Conservation (phyloP, 2,113 vertebrate genomes). For the Leptodactylus fuscus region DNA sequence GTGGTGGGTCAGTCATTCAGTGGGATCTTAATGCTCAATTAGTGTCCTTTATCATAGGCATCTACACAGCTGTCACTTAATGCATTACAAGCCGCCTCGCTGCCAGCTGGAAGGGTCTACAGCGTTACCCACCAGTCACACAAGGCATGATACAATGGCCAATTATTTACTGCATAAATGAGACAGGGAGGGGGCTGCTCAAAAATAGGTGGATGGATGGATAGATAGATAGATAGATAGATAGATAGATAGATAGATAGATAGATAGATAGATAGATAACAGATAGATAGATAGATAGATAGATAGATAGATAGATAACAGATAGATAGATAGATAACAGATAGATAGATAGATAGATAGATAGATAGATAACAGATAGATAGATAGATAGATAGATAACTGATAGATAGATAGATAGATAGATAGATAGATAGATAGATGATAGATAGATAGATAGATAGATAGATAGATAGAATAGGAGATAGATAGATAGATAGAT, state of each 20-base stretch:
- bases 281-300: neutral
- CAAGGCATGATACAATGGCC: neutral
- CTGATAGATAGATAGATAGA: neutral
- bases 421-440: neutral
- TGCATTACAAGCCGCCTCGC: neutral
- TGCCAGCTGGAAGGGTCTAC: constrained; percentile 28
- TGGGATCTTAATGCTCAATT: constrained; percentile 47
- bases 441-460: neutral
- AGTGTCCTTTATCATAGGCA: constrained; percentile 47
- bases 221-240: neutral
- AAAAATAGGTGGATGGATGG: neutral
- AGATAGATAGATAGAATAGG: neutral
- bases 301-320: neutral
- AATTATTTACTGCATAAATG: neutral
- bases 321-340: neutral
- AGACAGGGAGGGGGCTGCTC: neutral
- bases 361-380: neutral
- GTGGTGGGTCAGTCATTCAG: constrained; percentile 36
- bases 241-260: constrained; percentile 6
- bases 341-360: neutral
- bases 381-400: neutral
- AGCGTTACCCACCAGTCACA: neutral
- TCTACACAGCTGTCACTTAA: constrained; percentile 48
- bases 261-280: constrained; percentile 6
- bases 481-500: neutral